A percentile compares a stretch with the other conserved stretches of the same genome.
Conservation (phyloP, 2,797 vertebrate species). For the Chaetodon trifasciatus region DNA sequence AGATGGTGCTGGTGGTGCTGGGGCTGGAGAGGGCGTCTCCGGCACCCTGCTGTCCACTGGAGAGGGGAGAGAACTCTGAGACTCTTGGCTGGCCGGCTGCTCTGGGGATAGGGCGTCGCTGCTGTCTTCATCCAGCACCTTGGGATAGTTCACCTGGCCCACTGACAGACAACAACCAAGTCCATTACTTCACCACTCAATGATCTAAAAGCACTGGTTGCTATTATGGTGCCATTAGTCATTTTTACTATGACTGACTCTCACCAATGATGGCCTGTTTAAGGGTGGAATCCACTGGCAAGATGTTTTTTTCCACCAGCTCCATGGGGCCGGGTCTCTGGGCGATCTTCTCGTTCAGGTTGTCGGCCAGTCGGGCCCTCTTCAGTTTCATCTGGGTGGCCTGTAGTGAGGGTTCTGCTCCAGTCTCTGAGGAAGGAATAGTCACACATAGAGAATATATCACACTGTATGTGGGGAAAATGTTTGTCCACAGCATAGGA, state of each 20-base stretch:
- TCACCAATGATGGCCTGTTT: conserved; percentile 98
- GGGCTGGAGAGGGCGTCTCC: conserved; percentile 84
- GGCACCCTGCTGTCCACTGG: conserved; percentile 88
- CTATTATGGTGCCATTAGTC: background rate
- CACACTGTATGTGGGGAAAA: background rate
- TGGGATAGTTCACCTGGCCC: conserved; percentile 92
- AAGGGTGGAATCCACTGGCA: conserved; percentile 95
- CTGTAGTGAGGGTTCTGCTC: conserved; percentile 96
- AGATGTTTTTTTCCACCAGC: conserved; percentile 98
- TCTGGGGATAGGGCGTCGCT: conserved; percentile 95
- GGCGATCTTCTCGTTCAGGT: conserved; percentile 97
- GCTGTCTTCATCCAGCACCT: conserved; percentile 95
- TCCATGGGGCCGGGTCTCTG: conserved; percentile 98
- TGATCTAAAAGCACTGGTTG: background rate
- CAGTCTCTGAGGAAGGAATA: conserved; percentile 88
- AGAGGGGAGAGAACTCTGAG: conserved; percentile 91
- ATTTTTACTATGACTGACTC: background rate
- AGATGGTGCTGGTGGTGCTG: conserved; percentile 60
- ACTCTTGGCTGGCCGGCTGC: conserved; percentile 96
- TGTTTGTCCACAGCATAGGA: background rate
- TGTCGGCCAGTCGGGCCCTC: conserved; percentile 94
- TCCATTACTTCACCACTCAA: background rate
- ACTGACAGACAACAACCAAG: conserved; percentile 74
- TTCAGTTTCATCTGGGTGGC: conserved; percentile 98
- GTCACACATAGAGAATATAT: background rate